phyloP scores from a whole-genome alignment of 2,797 vertebrate genomes.

The Hippopotamyrus pictus region DNA sequence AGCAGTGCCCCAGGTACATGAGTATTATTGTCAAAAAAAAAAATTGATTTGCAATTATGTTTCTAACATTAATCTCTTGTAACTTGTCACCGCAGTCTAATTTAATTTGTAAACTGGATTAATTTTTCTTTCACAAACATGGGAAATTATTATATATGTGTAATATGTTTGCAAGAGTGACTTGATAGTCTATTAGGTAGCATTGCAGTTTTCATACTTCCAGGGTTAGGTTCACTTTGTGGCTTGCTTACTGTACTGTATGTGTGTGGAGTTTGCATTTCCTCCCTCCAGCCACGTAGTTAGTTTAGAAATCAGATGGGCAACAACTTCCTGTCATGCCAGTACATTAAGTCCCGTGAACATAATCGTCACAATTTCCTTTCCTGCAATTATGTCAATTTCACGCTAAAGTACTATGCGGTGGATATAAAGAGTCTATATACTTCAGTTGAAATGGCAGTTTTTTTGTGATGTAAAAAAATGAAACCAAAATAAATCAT shows the following conservation, averaged over 20 bases:
- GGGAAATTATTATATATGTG: not conserved
- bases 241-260: not conserved
- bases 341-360: constrained; percentile 8
- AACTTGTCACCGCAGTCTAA: not conserved
- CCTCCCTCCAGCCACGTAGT: not conserved
- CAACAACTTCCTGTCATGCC: constrained; percentile 31
- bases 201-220: not conserved
- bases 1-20: constrained; percentile 41
- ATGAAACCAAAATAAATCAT: not conserved
- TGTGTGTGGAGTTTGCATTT: not conserved
- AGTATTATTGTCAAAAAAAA: not conserved
- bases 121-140: not conserved
- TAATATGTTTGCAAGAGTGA: not conserved
- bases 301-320: constrained; percentile 21
- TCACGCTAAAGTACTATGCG: not conserved
- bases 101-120: not conserved
- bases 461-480: not conserved
- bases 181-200: not conserved
- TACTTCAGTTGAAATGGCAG: not conserved
- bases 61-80: not conserved
- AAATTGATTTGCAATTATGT: not conserved
- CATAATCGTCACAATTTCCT: not conserved
- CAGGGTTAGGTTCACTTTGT: not conserved
- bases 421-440: not conserved
- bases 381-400: constrained; percentile 27